These are phyloP conservation scores for Exaiptasia diaphana DNA, from an alignment of 64 coral and sea anemone genomes.

Conservation along the genomic window DNA sequence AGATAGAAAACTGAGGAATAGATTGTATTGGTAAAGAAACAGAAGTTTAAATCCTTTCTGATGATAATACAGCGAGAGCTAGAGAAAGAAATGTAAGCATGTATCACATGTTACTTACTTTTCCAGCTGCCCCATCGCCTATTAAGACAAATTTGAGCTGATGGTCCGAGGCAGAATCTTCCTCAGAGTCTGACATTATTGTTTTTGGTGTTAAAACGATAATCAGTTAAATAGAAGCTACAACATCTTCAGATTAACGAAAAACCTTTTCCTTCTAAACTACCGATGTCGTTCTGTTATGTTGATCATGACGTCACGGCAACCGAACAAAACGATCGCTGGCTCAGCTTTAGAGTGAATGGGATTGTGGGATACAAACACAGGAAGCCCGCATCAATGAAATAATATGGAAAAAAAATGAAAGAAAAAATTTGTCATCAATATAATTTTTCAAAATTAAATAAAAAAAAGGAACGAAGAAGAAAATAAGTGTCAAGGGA, in stretches of 20 bases:
- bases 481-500: too few relatives aligned
- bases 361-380: not conserved
- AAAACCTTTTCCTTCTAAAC: not conserved
- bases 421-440: too few relatives aligned
- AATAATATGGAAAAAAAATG: too few relatives aligned
- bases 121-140: conserved; percentile 93
- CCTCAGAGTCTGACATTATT: conserved; percentile 91
- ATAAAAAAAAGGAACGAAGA: too few relatives aligned
- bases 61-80: too few relatives aligned
- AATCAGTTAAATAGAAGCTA: not conserved
- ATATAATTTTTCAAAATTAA: too few relatives aligned
- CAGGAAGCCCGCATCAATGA: not conserved
- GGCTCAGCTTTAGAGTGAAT: conserved; percentile 6
- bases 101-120: conserved; percentile 40
- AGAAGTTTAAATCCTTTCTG: too few relatives aligned
- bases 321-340: not conserved
- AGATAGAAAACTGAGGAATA: not conserved
- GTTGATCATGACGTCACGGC: conserved; percentile 68
- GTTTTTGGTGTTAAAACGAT: not conserved
- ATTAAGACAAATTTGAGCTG: conserved; percentile 93
- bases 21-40: not conserved
- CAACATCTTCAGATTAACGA: not conserved
- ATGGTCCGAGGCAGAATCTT: conserved; percentile 83
- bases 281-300: not conserved
- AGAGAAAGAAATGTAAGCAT: too few relatives aligned